phyloP scores from a whole-genome alignment of 2,113 vertebrate species.

The Mesocricetus auratus region DNA sequence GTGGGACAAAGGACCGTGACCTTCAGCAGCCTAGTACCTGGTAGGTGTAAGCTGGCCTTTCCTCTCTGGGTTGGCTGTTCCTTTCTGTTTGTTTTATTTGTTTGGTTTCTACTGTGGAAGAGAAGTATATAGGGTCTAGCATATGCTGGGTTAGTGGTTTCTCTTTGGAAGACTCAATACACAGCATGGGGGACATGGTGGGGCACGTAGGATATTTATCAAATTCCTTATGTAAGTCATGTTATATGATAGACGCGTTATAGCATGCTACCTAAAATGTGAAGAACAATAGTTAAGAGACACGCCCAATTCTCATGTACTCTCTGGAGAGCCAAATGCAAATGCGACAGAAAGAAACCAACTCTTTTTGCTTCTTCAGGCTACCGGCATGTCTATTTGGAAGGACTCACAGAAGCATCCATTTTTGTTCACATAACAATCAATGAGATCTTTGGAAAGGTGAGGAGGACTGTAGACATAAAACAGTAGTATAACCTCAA shows the following conservation, averaged over 20 bases:
- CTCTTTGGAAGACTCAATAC: neutral
- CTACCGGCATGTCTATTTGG: constrained; percentile 97
- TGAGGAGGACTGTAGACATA: constrained; percentile 72
- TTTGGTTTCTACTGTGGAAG: neutral
- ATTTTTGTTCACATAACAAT: constrained; percentile 98
- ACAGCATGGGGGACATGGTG: neutral
- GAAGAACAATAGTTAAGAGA: neutral
- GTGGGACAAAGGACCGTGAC: constrained; percentile 97
- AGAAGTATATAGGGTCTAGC: neutral
- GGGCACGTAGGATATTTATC: neutral
- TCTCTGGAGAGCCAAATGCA: neutral
- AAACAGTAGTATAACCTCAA: neutral
- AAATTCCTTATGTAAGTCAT: neutral
- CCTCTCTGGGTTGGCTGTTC: neutral
- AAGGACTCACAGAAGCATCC: constrained; percentile 97
- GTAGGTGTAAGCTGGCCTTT: constrained; percentile 85
- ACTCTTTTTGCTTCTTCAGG: constrained; percentile 85
- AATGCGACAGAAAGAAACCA: constrained; percentile 18
- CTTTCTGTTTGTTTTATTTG: neutral
- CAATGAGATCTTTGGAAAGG: constrained; percentile 98
- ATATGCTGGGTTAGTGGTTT: neutral
- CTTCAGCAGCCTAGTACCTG: constrained; percentile 97
- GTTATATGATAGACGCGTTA: neutral
- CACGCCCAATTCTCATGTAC: neutral
- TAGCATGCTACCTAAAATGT: neutral